Evolutionary conservation across 1,140 invertebrate species (phyloP).

Genomic region (Drosophila sp.): DNA sequence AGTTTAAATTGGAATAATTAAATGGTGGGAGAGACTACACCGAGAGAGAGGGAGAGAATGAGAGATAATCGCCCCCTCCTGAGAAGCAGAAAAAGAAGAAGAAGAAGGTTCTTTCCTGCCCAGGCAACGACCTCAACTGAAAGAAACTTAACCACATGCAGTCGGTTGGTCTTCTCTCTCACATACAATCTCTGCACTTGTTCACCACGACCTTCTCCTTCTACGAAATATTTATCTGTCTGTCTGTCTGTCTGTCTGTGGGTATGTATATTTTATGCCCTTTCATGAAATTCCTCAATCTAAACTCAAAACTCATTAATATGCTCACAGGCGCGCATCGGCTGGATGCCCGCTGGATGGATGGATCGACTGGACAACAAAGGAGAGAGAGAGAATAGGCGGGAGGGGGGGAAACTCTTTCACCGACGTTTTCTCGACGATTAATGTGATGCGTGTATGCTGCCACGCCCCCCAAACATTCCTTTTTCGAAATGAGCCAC

Average conservation of each 20-base stretch:
- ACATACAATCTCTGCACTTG: conserved; percentile 40
- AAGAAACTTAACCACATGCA: conserved; percentile 41
- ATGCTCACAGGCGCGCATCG: conserved; percentile 51
- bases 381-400: conserved; percentile 26
- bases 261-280: conserved; percentile 31
- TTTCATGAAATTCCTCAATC: conserved; percentile 66
- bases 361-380: conserved; percentile 15
- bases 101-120: too few species aligned
- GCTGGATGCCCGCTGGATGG: conserved; percentile 4
- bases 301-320: conserved; percentile 74
- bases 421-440: conserved; percentile 55
- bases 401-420: conserved; percentile 28
- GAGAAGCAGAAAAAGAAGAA: conserved; percentile 30
- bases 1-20: conserved; percentile 72
- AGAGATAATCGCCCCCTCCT: conserved; percentile 46
- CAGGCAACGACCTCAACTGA: conserved; percentile 32
- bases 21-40: conserved; percentile 44
- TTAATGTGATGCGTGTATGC: conserved; percentile 61
- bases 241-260: background rate
- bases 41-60: background rate
- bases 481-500: conserved; percentile 59
- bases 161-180: conserved; percentile 4
- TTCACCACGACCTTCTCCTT: conserved; percentile 39
- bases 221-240: conserved; percentile 24
- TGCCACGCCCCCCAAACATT: conserved; percentile 43